phyloP scores from a whole-genome alignment of 2,888 invertebrate genomes.

The Epiperipatus broadwayi region DNA sequence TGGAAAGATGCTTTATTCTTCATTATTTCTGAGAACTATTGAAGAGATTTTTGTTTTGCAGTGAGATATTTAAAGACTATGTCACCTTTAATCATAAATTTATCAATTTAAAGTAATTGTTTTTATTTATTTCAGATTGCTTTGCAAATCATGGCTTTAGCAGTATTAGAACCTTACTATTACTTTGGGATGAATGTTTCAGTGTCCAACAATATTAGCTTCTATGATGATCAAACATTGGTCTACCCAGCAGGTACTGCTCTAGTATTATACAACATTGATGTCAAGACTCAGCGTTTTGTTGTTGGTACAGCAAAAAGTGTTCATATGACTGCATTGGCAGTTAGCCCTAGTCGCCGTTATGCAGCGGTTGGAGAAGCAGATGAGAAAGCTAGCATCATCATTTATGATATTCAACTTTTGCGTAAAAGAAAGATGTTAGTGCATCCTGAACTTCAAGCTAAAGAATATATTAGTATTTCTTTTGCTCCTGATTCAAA shows the following conservation, averaged over 20 bases:
- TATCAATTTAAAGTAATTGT: too few species aligned
- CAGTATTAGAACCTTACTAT: slow-evolving; percentile 26
- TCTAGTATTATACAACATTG: slow-evolving; percentile 31
- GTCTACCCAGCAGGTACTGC: slow-evolving; percentile 31
- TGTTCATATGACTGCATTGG: slow-evolving; percentile 29
- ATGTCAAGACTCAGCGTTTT: slow-evolving; percentile 28
- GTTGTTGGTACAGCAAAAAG: slow-evolving; percentile 31
- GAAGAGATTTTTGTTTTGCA: too few species aligned
- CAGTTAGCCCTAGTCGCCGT: slow-evolving; percentile 27
- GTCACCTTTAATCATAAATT: too few species aligned
- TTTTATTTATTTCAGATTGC: too few species aligned
- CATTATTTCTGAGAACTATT: too few species aligned
- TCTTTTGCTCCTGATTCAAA: slow-evolving; percentile 64
- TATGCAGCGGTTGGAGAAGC: slow-evolving; percentile 30
- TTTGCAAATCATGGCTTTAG: slow-evolving; percentile 27
- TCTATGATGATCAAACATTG: slow-evolving; percentile 29
- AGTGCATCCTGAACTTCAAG: slow-evolving; percentile 26
- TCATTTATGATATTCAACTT: slow-evolving; percentile 31
- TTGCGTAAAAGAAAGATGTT: slow-evolving; percentile 29
- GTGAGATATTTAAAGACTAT: too few species aligned
- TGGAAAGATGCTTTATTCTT: too few species aligned
- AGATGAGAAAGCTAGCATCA: slow-evolving; percentile 28
- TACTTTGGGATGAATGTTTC: slow-evolving; percentile 29
- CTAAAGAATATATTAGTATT: slow-evolving; percentile 46
- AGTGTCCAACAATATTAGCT: slow-evolving; percentile 27